Percentiles rank a stretch among this genome's conserved stretches.
phyloP scores from a whole-genome alignment of 1,140 invertebrate species.

The Pararge aegeria region DNA sequence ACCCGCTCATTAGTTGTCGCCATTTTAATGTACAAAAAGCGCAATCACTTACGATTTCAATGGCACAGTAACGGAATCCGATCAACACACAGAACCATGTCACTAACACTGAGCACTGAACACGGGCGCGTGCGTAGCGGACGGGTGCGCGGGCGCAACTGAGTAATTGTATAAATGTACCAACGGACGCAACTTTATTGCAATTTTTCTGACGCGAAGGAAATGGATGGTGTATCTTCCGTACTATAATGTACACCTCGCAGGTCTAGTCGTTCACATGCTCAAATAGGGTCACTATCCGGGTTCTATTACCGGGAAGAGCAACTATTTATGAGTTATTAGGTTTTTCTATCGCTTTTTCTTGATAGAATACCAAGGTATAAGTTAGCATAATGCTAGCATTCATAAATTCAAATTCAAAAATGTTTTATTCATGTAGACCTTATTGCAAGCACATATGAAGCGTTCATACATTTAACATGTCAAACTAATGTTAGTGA shows the following conservation, averaged over 20 bases:
- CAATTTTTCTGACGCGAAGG: conserved; percentile 31
- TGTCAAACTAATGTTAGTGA: too few relatives aligned
- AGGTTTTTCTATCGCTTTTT: too few relatives aligned
- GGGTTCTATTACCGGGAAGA: too few relatives aligned
- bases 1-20: not conserved
- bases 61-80: conserved; percentile 61
- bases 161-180: conserved; percentile 35
- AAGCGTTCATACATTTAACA: too few relatives aligned
- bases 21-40: conserved; percentile 17
- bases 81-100: conserved; percentile 67
- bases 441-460: too few relatives aligned
- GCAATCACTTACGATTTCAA: conserved; percentile 61
- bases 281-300: too few relatives aligned
- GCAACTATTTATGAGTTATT: too few relatives aligned
- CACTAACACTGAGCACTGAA: conserved; percentile 55
- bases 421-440: too few relatives aligned
- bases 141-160: conserved; percentile 52
- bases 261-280: too few relatives aligned
- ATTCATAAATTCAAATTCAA: too few relatives aligned
- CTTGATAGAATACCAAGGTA: too few relatives aligned
- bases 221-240: conserved; percentile 15
- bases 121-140: conserved; percentile 32
- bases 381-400: too few relatives aligned
- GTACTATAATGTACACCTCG: not conserved
- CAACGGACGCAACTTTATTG: conserved; percentile 30